A percentile compares a stretch with the other conserved stretches of the same genome.
These are phyloP conservation scores for Gasterosteus aculeatus DNA, from an alignment of 2,113 vertebrate genomes.

Conservation along the genomic window DNA sequence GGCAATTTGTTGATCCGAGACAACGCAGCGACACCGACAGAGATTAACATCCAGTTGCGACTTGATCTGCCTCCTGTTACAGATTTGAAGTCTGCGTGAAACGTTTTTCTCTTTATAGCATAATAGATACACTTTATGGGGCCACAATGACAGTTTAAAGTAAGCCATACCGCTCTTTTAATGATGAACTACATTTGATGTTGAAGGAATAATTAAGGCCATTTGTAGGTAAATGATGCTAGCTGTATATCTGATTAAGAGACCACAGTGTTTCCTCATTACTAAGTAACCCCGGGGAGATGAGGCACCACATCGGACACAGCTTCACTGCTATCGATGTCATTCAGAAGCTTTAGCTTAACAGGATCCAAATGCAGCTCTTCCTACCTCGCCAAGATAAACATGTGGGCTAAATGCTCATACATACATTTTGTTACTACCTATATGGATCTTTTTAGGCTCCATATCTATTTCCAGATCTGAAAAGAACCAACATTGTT, in stretches of 20 bases:
- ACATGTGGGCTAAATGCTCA: conserved; percentile 41
- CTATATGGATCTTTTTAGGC: conserved; percentile 26
- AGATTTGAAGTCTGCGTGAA: conserved; percentile 25
- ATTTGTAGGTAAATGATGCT: conserved; percentile 32
- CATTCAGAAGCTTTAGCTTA: conserved; percentile 27
- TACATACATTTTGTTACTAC: conserved; percentile 26
- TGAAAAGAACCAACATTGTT: conserved; percentile 8
- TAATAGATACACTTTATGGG: conserved; percentile 22
- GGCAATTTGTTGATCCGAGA: conserved; percentile 19
- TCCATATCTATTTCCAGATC: conserved; percentile 19
- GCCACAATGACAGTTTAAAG: conserved; percentile 35
- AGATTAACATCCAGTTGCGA: conserved; percentile 25
- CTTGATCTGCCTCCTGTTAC: conserved; percentile 27
- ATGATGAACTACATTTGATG: conserved; percentile 11
- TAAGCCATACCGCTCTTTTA: conserved; percentile 24
- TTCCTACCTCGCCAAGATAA: conserved; percentile 64
- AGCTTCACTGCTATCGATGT: conserved; percentile 41
- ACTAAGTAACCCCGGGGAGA: conserved; percentile 1
- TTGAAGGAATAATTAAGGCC: conserved; percentile 14
- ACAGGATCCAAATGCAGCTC: conserved; percentile 45
- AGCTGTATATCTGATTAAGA: conserved; percentile 25
- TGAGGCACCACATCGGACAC: conserved; percentile 14
- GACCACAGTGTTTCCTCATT: conserved; percentile 37
- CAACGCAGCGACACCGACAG: conserved; percentile 15
- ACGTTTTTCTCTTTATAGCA: conserved; percentile 29